Evolutionary conservation across 2,113 vertebrate genomes (phyloP), one percentile per base, ranked within the genome.

Genomic region (Plecotus auritus): DNA sequence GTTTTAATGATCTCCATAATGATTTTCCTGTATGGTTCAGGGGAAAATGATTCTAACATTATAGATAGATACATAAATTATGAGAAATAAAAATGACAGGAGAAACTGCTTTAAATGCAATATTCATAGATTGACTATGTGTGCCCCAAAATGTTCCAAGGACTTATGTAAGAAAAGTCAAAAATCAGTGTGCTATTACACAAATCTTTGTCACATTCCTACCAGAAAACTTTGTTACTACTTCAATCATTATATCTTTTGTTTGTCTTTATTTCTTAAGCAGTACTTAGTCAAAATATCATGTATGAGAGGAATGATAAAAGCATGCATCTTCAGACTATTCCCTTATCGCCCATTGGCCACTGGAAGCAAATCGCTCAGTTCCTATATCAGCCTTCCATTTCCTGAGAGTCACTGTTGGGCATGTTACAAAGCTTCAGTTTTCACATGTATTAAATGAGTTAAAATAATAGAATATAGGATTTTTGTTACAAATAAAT

Each of bases 61-160:
- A 82, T 22, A 85, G 32, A 37, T 32, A 81, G 95, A 74, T 54
- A n/a, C 23, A 51, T 56, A 93, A 91, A 91, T 77, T 66, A 54
- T 84, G 51, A 14, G 32, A 88, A 89, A 70, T 96, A 89, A 93
- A 94, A 94, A 74, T 91, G n/a, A 90, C 18, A 81, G 3, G 1
- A 10, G 18, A 59, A 96, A 87, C 9, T n/a, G 7, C 16, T 82
- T 67, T 83, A 90, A 80, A 80, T 56, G 26, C 26, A 86, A 16
- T 89, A 59, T 51, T 61, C 13, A 90, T 59, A 49, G 5, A 16
- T 13, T 64, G 45, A 80, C n/a, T 76, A 84, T 32, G 30, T 42
- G 28, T 35, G 3, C 13, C 28, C 10, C 92, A 59, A 80, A 93
- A 82, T 72, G 5, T 88, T 80, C 5, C 4, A 85, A 35, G 4